These are phyloP conservation scores for Chrysaora quinquecirrha DNA, from an alignment of 30 jellyfish, hydroid and myxozoan genomes.

Conservation along the genomic window DNA sequence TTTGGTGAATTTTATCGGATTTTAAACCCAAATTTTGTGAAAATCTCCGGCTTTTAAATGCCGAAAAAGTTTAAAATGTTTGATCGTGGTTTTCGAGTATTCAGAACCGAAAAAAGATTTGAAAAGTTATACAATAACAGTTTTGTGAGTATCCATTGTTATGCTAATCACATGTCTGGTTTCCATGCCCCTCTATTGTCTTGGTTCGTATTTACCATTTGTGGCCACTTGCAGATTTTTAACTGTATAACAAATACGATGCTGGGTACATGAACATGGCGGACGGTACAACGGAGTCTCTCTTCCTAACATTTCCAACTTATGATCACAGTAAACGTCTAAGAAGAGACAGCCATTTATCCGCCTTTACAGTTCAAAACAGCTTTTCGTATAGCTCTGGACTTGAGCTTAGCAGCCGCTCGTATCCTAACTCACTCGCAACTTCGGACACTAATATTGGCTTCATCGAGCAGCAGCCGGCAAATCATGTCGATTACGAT, in stretches of 20 bases:
- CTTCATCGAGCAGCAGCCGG: constrained; percentile 41
- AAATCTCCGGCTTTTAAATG: too few species aligned
- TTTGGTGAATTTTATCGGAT: too few species aligned
- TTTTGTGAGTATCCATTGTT: constrained; percentile 13
- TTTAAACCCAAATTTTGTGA: too few species aligned
- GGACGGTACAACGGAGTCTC: constrained; percentile 75
- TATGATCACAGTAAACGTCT: constrained; percentile 41
- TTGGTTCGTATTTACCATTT: neutral
- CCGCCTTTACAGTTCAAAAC: constrained; percentile 44
- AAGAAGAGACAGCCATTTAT: constrained; percentile 59
- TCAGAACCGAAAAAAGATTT: too few species aligned
- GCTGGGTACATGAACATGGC: constrained; percentile 63
- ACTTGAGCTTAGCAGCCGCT: constrained; percentile 71
- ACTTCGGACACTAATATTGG: constrained; percentile 51
- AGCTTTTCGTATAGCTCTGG: constrained; percentile 91
- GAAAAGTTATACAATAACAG: neutral
- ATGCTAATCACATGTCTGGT: constrained; percentile 66
- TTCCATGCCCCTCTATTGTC: constrained; percentile 60
- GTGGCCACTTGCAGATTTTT: constrained; percentile 12
- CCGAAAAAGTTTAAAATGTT: too few species aligned
- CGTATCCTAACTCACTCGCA: constrained; percentile 15
- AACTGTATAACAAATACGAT: constrained; percentile 69
- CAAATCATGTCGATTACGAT: neutral
- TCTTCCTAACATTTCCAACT: constrained; percentile 50
- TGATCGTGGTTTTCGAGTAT: too few species aligned